Conservation (phyloP, 2,113 vertebrate genomes). For the Phoxinus phoxinus region DNA sequence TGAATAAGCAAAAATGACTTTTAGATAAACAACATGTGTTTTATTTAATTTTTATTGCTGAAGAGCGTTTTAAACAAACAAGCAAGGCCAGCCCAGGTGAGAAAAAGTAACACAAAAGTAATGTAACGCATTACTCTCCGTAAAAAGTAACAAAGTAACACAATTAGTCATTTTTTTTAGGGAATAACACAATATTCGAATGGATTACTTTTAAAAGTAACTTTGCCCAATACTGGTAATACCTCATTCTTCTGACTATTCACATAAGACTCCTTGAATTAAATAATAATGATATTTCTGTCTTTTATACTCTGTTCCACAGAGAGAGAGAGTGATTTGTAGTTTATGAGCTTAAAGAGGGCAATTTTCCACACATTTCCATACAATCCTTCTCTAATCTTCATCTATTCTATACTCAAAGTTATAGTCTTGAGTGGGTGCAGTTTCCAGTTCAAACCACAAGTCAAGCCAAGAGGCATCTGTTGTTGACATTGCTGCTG, state of each 20-base stretch:
- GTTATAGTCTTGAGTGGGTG: constrained; percentile 70
- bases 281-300: constrained; percentile 25
- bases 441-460: constrained; percentile 70
- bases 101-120: no score
- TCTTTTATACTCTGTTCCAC: constrained; percentile 48
- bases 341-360: constrained; percentile 4
- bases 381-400: constrained; percentile 34
- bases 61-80: no score
- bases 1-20: no score
- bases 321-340: constrained; percentile 46
- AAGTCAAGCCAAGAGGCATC: constrained; percentile 70
- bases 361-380: not conserved
- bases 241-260: not conserved
- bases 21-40: no score
- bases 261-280: constrained; percentile 19
- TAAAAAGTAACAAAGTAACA: no score
- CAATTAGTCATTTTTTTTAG: no score
- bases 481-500: constrained; percentile 44
- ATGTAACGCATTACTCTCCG: no score
- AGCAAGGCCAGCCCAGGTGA: no score
- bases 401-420: constrained; percentile 75
- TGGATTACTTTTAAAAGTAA: no score
- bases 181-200: no score
- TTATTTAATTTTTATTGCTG: no score
- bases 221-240: no score